Percentiles rank a stretch among this genome's conserved stretches.
Conservation (phyloP, 2,888 invertebrate genomes). For the Rhorus exstirpatorius region DNA sequence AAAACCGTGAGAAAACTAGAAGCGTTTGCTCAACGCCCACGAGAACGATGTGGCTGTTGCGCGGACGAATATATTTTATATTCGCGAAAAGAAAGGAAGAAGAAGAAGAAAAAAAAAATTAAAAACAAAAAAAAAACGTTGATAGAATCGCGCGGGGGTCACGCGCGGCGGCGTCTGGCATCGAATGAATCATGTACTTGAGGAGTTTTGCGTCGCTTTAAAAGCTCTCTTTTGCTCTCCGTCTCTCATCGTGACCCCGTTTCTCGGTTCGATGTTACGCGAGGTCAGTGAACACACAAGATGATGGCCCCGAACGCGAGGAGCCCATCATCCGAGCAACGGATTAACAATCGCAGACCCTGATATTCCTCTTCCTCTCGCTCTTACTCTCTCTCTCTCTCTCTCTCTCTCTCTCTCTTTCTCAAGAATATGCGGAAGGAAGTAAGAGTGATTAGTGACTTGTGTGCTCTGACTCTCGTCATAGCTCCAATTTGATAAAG, state of each 20-base stretch:
- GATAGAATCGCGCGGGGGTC: slow-evolving; percentile 59
- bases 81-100: slow-evolving; percentile 24
- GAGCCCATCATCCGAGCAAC: slow-evolving; percentile 61
- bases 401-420: not conserved
- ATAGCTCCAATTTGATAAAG: slow-evolving; percentile 36
- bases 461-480: slow-evolving; percentile 16
- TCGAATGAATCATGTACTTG: slow-evolving; percentile 63
- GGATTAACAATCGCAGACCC: slow-evolving; percentile 65
- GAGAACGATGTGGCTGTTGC: not conserved
- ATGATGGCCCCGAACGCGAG: slow-evolving; percentile 55
- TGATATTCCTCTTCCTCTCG: slow-evolving; percentile 32
- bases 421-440: slow-evolving; percentile 7
- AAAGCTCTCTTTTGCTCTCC: slow-evolving; percentile 42
- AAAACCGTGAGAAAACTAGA: slow-evolving; percentile 28
- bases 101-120: slow-evolving; percentile 21
- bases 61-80: slow-evolving; percentile 2
- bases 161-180: slow-evolving; percentile 60
- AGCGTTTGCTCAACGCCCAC: not conserved
- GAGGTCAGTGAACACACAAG: slow-evolving; percentile 72
- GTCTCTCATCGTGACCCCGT: slow-evolving; percentile 63
- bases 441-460: slow-evolving; percentile 8
- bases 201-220: slow-evolving; percentile 58
- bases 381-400: slow-evolving; percentile 3
- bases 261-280: slow-evolving; percentile 67
- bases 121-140: slow-evolving; percentile 34